Base-by-base conservation (phyloP, 2,797 vertebrate genomes). In the Mormyrops boulengeri region DNA sequence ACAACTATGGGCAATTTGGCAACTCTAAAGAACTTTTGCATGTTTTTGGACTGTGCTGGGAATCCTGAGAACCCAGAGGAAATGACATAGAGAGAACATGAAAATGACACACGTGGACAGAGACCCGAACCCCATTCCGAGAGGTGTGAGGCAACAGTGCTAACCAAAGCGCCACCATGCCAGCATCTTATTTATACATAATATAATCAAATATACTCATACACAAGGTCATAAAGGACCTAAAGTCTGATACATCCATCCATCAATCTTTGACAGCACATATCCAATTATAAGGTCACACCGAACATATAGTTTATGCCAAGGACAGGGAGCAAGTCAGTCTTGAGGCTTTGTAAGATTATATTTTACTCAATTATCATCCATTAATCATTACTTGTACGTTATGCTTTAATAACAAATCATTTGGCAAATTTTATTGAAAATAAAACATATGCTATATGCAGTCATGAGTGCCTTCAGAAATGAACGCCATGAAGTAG, bases 61-160 rank as follows among this genome's bases (percentile, higher is more conserved):
- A 92, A 88, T 91, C 91, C 91, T 90, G 91, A 82, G 89, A 73
- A 26, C 82, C 85, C 17, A 1, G 26, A 69, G 66, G 30, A 34
- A 34, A 69, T 34, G 30, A 34, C 30, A 34, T 4, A 4, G 62
- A 9, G 22, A 62, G 60, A 34, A 69, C 1, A 0, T 34, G 30
- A 69, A 69, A 69, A 34, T 4, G 26, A 12, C 60, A 66, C 22
- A 60, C 2, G 60, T 66, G 60, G 62, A 30, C 3, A 3, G 26
- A 34, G 11, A 69, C 62, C 26, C 2, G 2, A 66, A 30, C 60
- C 60, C n/a, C 62, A 69, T 34, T 34, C 30, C 12, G 0, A 73
- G 30, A 73, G 30, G 4, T 73, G 62, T 30, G 30, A 73, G 1
- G 66, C 11, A 34, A 14, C 66, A 73, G 30, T 14, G 26, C 26